Base-by-base conservation (phyloP, 2,888 invertebrate species). In the Ditula angustiorana region DNA sequence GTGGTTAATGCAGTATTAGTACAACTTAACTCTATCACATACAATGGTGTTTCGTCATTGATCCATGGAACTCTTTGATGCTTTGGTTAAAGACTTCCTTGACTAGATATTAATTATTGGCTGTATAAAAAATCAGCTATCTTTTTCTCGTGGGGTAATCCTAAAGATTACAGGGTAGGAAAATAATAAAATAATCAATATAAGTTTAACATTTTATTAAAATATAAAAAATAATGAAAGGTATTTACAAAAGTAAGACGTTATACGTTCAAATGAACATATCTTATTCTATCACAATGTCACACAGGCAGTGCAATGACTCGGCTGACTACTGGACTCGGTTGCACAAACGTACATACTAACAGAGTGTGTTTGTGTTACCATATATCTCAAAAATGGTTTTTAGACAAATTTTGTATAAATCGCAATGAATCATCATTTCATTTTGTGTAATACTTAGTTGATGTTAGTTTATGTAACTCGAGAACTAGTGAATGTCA, bases 201-300 rank as follows among this genome's bases (percentile, higher is more conserved):
- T 24, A 46, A 50, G 63, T 66, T 53, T 66, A 72, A 72, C 73
- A 71, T 70, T 80, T 86, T 83, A 80, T 79, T 81, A 66, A 67
- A 59, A 53, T 76, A 46, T 23, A 10, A 71, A 78, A 79, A 78
- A 74, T 76, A 75, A 76, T 73, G 78, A 80, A 84, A 84, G 78
- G 74, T 90, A 90, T 90, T 82, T 90, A 90, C 90, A 90, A 88
- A 85, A 87, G 83, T 85, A 53, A 52, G 24, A 50, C 33, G 19
- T 53, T 35, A 79, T 73, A 83, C 77, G 21, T 78, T 76, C 72
- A 71, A 73, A 68, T 71, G 70, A 58, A 67, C 60, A 68, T 67
- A 65, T 64, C 37, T 59, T 46, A 53, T 21, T 8, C 21, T 65
- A 65, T 64, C 64, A 64, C 64, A 64, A 52, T 57, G 52, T 52